Percentiles rank a stretch among this genome's conserved stretches.
Evolutionary conservation across 1,140 invertebrate species (phyloP).

Genomic region (Catajapyx aquilonaris): DNA sequence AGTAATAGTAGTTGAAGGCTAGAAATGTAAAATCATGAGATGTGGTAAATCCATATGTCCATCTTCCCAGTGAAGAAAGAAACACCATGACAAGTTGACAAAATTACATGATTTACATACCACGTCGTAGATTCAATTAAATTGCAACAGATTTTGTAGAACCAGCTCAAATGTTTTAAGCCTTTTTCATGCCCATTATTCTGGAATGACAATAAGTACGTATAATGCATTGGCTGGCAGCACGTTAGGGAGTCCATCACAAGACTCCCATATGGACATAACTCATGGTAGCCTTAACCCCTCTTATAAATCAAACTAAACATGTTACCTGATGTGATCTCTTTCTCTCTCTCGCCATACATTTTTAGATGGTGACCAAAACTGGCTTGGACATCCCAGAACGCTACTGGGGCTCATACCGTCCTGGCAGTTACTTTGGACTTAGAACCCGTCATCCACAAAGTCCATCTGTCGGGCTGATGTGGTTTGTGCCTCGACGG

Average conservation of each 20-base stretch:
- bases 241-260: background rate
- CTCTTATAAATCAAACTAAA: background rate
- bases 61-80: background rate
- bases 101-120: background rate
- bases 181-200: constrained; percentile 4
- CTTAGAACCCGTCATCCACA: constrained; percentile 70
- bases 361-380: constrained; percentile 35
- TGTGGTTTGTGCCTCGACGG: constrained; percentile 80
- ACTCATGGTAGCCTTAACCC: background rate
- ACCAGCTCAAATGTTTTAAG: no score
- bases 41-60: background rate
- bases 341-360: background rate
- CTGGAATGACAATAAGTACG: background rate
- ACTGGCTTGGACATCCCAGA: constrained; percentile 48
- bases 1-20: no score
- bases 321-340: background rate
- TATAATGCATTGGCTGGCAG: background rate
- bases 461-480: constrained; percentile 75
- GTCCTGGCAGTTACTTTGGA: constrained; percentile 73
- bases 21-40: no score
- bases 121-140: no score
- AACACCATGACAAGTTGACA: background rate
- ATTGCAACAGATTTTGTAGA: no score
- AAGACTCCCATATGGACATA: background rate
- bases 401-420: constrained; percentile 80